A percentile compares a stretch with the other conserved stretches of the same genome.
phyloP scores from a whole-genome alignment of 2,888 invertebrate species.

The Idaea biselata region DNA sequence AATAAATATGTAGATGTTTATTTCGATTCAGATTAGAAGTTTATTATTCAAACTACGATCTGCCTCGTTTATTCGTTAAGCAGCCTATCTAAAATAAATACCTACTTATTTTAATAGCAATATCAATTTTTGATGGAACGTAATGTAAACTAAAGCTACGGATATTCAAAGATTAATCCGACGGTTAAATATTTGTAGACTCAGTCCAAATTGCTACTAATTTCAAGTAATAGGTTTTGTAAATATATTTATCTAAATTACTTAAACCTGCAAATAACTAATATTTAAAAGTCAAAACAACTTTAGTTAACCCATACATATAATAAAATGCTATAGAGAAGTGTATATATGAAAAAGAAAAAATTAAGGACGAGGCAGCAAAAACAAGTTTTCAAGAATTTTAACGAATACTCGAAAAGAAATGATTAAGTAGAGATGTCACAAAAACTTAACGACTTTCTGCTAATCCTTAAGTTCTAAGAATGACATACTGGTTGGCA shows the following conservation, averaged over 20 bases:
- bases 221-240: neutral
- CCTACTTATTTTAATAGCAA: neutral
- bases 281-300: neutral
- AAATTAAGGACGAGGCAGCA: neutral
- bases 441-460: constrained; percentile 24
- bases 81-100: neutral
- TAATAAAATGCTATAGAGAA: neutral
- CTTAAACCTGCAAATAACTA: neutral
- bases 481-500: constrained; percentile 19
- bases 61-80: neutral
- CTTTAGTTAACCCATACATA: neutral
- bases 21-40: neutral
- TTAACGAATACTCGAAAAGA: neutral
- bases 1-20: neutral
- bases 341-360: neutral
- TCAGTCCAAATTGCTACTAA: neutral
- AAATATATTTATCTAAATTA: neutral
- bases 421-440: constrained; percentile 16
- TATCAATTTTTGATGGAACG: neutral
- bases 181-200: neutral
- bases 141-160: neutral
- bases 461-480: constrained; percentile 18
- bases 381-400: constrained; percentile 6
- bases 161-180: neutral
- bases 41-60: neutral